Conservation (phyloP, 2,888 invertebrate genomes). For the Heterodera filipjevi region DNA sequence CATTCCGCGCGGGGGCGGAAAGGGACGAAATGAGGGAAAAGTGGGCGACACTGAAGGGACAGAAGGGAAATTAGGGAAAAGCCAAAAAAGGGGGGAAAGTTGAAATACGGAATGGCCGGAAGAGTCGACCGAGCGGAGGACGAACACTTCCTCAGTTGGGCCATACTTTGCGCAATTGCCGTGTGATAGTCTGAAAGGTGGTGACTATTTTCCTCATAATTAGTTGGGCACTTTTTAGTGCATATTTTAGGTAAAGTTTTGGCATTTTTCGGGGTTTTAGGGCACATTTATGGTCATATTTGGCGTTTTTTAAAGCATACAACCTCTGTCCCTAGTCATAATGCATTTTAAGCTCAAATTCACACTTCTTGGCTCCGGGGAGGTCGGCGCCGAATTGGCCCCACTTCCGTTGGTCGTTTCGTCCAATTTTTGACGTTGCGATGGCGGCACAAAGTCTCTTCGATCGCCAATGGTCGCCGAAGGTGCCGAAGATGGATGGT, state of each 20-base stretch:
- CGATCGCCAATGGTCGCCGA: not conserved
- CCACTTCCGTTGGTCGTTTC: not conserved
- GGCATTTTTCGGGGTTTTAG: no score
- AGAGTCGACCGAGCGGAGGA: not conserved
- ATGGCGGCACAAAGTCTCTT: not conserved
- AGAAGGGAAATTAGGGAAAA: not conserved
- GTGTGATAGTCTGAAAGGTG: constrained; percentile 40
- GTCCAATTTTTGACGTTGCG: not conserved
- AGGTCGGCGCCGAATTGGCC: constrained; percentile 40
- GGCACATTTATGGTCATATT: no score
- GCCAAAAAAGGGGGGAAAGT: not conserved
- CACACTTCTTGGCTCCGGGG: constrained; percentile 35
- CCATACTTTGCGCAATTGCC: constrained; percentile 44
- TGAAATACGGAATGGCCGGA: not conserved
- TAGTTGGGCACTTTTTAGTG: no score
- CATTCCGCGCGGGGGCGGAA: constrained; percentile 14
- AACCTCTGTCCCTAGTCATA: no score
- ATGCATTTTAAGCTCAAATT: constrained; percentile 7
- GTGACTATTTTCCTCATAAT: no score
- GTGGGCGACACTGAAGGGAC: not conserved
- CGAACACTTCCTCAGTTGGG: constrained; percentile 37
- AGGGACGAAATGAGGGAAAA: constrained; percentile 10
- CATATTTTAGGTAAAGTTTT: no score
- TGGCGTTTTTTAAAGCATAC: no score
- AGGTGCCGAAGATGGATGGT: not conserved